These are phyloP conservation scores for Ambastaia sidthimunki DNA, from an alignment of 2,797 vertebrate species.

Conservation along the genomic window DNA sequence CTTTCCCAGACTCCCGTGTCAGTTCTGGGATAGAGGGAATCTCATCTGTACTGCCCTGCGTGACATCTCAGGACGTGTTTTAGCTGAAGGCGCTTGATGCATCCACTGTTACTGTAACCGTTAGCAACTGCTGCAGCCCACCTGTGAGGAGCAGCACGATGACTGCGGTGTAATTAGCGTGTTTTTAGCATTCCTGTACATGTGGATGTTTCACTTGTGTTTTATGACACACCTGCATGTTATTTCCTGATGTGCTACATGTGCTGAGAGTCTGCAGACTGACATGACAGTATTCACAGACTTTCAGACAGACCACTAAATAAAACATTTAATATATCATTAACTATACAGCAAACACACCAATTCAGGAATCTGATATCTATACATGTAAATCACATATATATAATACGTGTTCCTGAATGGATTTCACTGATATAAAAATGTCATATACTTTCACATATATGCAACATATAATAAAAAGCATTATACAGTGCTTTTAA, in stretches of 20 bases:
- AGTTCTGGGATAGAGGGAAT: constrained; percentile 16
- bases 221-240: constrained; percentile 66
- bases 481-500: too few relatives aligned
- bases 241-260: constrained; percentile 59
- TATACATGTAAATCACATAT: too few relatives aligned
- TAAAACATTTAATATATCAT: too few relatives aligned
- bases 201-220: constrained; percentile 51
- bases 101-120: constrained; percentile 3
- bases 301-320: background rate
- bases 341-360: too few relatives aligned
- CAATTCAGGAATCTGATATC: too few relatives aligned
- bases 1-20: constrained; percentile 4
- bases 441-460: too few relatives aligned
- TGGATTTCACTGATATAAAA: too few relatives aligned
- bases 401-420: too few relatives aligned
- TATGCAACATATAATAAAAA: too few relatives aligned
- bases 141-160: constrained; percentile 47
- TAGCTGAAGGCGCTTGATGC: background rate
- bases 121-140: constrained; percentile 24
- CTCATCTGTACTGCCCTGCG: constrained; percentile 1
- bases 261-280: constrained; percentile 27
- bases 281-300: constrained; percentile 29
- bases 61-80: background rate
- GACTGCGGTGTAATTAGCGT: constrained; percentile 56
- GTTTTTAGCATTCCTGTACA: constrained; percentile 55